phyloP scores from a whole-genome alignment of 2,888 invertebrate genomes.

The Drosophila kuntzei region DNA sequence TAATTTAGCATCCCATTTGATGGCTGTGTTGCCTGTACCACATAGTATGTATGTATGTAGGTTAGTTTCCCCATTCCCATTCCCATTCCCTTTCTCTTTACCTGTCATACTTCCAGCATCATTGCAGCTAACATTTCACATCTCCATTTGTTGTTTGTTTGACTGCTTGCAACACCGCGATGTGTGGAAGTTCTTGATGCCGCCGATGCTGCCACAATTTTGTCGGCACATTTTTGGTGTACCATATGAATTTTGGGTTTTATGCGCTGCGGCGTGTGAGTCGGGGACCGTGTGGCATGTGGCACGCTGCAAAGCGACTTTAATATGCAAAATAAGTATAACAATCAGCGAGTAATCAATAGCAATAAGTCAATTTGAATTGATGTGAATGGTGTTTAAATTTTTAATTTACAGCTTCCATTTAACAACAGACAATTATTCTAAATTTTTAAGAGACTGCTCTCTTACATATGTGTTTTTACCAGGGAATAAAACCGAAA shows the following conservation, averaged over 20 bases:
- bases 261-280: constrained; percentile 11
- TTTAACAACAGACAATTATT: not conserved
- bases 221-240: constrained; percentile 63
- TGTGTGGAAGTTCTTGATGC: constrained; percentile 23
- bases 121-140: constrained; percentile 29
- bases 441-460: not conserved
- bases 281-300: constrained; percentile 3
- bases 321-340: constrained; percentile 11
- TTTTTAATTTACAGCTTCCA: not conserved
- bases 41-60: too few relatives aligned
- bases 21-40: constrained; percentile 8
- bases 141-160: constrained; percentile 46
- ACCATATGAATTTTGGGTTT: constrained; percentile 65
- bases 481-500: too few relatives aligned
- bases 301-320: constrained; percentile 22
- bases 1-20: constrained; percentile 56
- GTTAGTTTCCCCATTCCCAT: constrained; percentile 4
- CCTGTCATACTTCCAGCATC: not conserved
- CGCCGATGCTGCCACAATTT: constrained; percentile 50
- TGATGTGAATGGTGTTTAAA: not conserved
- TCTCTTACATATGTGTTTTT: too few relatives aligned
- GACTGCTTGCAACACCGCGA: constrained; percentile 22
- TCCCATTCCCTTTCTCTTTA: not conserved
- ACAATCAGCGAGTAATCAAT: constrained; percentile 10
- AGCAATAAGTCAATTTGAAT: not conserved